Evolutionary conservation across 1,140 invertebrate species (phyloP), one percentile per base, ranked within the genome.

Genomic region (Megalopta genalis): DNA sequence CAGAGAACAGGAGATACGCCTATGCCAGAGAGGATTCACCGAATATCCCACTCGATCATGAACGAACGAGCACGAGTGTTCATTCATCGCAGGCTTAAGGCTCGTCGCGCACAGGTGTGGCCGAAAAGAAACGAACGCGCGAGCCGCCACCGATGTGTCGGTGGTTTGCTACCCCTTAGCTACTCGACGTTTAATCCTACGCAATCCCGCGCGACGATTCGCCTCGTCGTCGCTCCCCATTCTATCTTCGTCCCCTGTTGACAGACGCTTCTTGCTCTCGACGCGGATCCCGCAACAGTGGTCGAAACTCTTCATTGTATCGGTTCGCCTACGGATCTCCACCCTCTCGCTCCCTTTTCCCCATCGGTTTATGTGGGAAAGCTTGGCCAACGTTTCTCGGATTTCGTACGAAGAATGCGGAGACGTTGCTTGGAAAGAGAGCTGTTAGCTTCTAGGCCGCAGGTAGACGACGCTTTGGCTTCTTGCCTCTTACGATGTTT

Each of bases 121-220:
- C 49, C 49, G 71, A 71, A 70, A 82, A 83, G 57, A 76, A 76
- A 83, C 32, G 37, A 27, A 67, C 63, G 60, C 37, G 49, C 70
- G 69, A 70, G 64, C 73, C 54, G 39, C 23, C 46, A 59, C 0
- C 67, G 66, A 77, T 3, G 42, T 21, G 16, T 59, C 49, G 60
- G 64, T 62, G 75, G 71, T 69, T 76, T 80, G 72, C 71, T 76
- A 82, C 75, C 76, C 71, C 54, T n/a, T 60, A 39, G 77, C 73
- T 75, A 72, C 84, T 86, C 77, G 73, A 86, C 77, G 86, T 86
- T 46, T 86, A 86, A 86, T 86, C 85, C 85, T 54, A 81, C 54
- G 69, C 77, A 71, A 83, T 86, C 84, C 84, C 77, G 83, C 81
- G 65, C 77, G 52, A 64, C 49, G 32, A 76, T 70, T 12, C 69